Evolutionary conservation across 2,888 invertebrate species (phyloP).

Genomic region (Serripes groenlandicus): DNA sequence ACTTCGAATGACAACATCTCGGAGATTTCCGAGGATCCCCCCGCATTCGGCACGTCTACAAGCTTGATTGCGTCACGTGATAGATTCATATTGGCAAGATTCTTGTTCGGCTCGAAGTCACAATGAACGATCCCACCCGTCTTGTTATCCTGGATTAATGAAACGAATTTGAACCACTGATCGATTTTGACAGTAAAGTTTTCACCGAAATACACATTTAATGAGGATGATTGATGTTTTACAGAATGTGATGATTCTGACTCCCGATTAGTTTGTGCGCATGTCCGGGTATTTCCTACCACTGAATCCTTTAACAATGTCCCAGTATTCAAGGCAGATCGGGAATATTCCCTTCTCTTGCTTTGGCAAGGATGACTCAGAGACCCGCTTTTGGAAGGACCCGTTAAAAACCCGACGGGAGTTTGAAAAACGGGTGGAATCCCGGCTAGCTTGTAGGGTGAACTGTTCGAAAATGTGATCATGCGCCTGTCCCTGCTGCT

Average conservation of each 20-base stretch:
- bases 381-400: slow-evolving; percentile 40
- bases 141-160: slow-evolving; percentile 70
- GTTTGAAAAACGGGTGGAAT: slow-evolving; percentile 27
- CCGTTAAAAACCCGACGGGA: slow-evolving; percentile 60
- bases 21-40: slow-evolving; percentile 83
- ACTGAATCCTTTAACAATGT: neutral
- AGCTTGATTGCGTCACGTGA: slow-evolving; percentile 76
- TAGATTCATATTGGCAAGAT: slow-evolving; percentile 75
- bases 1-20: slow-evolving; percentile 84
- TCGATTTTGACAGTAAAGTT: slow-evolving; percentile 77
- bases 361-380: slow-evolving; percentile 63
- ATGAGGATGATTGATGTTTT: slow-evolving; percentile 55
- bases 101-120: slow-evolving; percentile 73
- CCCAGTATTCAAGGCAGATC: slow-evolving; percentile 38
- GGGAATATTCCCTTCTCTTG: slow-evolving; percentile 64
- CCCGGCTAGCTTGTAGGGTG: slow-evolving; percentile 10
- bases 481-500: slow-evolving; percentile 31
- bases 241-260: neutral
- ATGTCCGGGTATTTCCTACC: neutral
- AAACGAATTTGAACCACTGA: slow-evolving; percentile 74
- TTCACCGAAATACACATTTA: slow-evolving; percentile 78
- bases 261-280: slow-evolving; percentile 6
- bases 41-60: slow-evolving; percentile 83
- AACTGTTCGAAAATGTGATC: slow-evolving; percentile 12
- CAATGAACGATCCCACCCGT: slow-evolving; percentile 74